phyloP scores from a whole-genome alignment of 2,888 invertebrate genomes.

The Steinernema scapterisci region DNA sequence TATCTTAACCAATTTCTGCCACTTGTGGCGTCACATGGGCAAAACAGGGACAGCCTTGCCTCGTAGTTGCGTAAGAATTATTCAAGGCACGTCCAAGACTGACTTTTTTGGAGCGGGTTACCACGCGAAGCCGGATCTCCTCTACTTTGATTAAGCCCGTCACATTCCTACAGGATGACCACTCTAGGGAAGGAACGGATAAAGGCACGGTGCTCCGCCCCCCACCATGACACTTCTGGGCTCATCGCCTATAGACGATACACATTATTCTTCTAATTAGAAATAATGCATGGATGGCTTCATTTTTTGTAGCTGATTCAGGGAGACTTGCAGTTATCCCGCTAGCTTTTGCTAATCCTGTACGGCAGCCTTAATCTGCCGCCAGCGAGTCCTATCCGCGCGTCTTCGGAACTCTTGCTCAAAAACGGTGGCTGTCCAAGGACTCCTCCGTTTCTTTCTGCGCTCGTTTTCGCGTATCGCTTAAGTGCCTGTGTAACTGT shows the following conservation, averaged over 20 bases:
- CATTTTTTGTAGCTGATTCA: background rate
- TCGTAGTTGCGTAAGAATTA: background rate
- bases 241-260: background rate
- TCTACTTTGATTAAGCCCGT: too few species aligned
- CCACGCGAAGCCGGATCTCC: too few species aligned
- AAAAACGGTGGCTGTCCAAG: background rate
- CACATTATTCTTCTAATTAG: conserved; percentile 18
- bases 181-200: background rate
- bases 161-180: too few species aligned
- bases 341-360: conserved; percentile 1
- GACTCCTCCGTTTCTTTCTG: background rate
- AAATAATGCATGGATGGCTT: conserved; percentile 1
- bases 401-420: background rate
- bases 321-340: background rate
- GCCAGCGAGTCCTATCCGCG: background rate
- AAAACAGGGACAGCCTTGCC: background rate
- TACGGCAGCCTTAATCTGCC: background rate
- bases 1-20: conserved; percentile 13
- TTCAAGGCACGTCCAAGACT: too few species aligned
- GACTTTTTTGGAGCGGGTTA: too few species aligned
- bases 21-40: background rate
- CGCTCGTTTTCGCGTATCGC: background rate
- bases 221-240: background rate
- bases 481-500: too few species aligned
- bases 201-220: background rate